Evolutionary conservation across 1,140 invertebrate genomes (phyloP).

Genomic region (Bombus huntii): DNA sequence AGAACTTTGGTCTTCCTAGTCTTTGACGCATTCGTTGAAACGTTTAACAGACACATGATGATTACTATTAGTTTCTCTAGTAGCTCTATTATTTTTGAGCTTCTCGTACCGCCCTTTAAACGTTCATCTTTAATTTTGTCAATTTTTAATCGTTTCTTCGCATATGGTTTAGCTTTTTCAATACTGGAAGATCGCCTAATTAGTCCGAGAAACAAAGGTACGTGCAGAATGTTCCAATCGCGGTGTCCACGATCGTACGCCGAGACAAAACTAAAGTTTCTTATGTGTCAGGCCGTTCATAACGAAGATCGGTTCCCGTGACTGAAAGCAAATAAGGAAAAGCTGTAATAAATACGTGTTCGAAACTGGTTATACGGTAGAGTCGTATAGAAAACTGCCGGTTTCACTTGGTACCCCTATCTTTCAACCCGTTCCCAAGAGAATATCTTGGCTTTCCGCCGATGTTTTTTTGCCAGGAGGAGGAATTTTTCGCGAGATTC

Average conservation of each 20-base stretch:
- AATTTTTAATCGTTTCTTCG: neutral
- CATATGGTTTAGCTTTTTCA: neutral
- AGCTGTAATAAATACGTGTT: constrained; percentile 51
- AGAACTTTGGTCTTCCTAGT: no score
- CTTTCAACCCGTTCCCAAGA: constrained; percentile 31
- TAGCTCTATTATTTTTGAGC: no score
- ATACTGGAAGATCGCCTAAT: neutral
- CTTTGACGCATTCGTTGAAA: neutral
- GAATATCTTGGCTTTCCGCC: constrained; percentile 20
- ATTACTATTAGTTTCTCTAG: neutral
- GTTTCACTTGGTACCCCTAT: constrained; percentile 48
- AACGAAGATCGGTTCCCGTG: constrained; percentile 43
- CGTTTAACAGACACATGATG: neutral
- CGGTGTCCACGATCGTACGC: neutral
- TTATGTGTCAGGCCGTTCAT: constrained; percentile 11
- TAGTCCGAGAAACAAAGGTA: neutral
- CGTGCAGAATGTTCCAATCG: neutral
- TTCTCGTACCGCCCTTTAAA: no score
- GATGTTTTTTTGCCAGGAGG: neutral
- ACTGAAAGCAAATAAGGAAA: constrained; percentile 50
- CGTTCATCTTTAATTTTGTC: neutral
- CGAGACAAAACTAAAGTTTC: constrained; percentile 8
- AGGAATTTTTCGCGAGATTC: constrained; percentile 11
- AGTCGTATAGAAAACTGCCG: constrained; percentile 42
- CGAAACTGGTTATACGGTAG: constrained; percentile 35